Percentiles rank a stretch among this genome's conserved stretches.
Evolutionary conservation across 1,140 invertebrate genomes (phyloP).

Genomic region (Platyscapa corneri): DNA sequence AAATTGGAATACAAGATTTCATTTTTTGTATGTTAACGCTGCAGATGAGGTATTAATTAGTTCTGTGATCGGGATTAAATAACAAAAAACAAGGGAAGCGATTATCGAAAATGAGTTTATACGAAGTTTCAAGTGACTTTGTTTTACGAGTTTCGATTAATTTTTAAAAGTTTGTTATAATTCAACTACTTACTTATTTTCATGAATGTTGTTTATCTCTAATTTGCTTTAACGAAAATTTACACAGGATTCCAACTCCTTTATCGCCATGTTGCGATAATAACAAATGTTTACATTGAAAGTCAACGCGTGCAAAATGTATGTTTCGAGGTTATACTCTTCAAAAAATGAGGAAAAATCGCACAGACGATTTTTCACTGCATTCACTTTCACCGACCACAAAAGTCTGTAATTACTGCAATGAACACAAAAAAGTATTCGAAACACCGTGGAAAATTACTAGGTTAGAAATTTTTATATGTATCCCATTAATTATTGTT

Average conservation of each 20-base stretch:
- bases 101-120: neutral
- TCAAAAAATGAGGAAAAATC: constrained; percentile 11
- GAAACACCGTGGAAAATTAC: neutral
- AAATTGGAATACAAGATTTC: no score
- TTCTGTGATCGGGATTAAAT: neutral
- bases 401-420: neutral
- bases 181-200: neutral
- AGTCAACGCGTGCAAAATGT: neutral
- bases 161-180: neutral
- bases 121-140: constrained; percentile 9
- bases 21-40: neutral
- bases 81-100: constrained; percentile 15
- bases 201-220: neutral
- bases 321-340: neutral
- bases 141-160: neutral
- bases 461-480: constrained; percentile 12
- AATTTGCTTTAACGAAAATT: neutral
- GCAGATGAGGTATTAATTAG: neutral
- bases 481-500: neutral
- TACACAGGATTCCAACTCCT: neutral
- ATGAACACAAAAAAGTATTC: neutral
- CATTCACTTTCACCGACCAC: neutral
- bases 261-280: neutral
- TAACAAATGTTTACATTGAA: neutral
- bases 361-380: neutral